Percentiles rank a stretch among this genome's conserved stretches.
These are phyloP conservation scores for Mesaphorura yosii DNA, from an alignment of 1,140 invertebrate species.

Conservation along the genomic window DNA sequence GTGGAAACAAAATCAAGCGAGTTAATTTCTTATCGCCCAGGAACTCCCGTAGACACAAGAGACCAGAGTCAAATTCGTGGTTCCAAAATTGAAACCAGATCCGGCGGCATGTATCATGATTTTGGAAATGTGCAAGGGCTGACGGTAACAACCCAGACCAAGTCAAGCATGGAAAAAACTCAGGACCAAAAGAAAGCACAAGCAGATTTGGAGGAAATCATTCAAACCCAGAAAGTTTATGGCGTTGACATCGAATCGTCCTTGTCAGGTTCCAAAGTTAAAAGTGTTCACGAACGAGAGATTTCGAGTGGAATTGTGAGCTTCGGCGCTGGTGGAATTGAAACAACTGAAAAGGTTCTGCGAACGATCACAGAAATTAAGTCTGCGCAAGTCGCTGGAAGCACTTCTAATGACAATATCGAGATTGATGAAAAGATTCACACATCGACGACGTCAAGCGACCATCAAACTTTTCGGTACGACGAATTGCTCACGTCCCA, in stretches of 20 bases:
- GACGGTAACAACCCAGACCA: conserved; percentile 27
- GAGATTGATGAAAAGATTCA: conserved; percentile 26
- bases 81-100: conserved; percentile 22
- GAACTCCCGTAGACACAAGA: not conserved
- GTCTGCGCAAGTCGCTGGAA: not conserved
- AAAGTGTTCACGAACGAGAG: conserved; percentile 26
- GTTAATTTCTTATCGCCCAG: too few relatives aligned
- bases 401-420: conserved; percentile 6
- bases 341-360: conserved; percentile 28
- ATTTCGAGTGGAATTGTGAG: conserved; percentile 27
- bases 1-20: too few relatives aligned
- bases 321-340: conserved; percentile 12
- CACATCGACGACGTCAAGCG: conserved; percentile 21
- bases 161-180: conserved; percentile 24
- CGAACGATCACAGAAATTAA: conserved; percentile 28
- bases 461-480: conserved; percentile 23
- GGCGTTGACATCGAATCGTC: conserved; percentile 26
- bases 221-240: conserved; percentile 11
- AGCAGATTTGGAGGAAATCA: conserved; percentile 18
- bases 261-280: conserved; percentile 13
- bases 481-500: conserved; percentile 12
- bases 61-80: conserved; percentile 10
- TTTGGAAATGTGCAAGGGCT: conserved; percentile 28
- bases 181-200: conserved; percentile 23
- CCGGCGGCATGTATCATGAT: conserved; percentile 22